phyloP scores from a whole-genome alignment of 2,888 invertebrate species.

The Clostera curtula region DNA sequence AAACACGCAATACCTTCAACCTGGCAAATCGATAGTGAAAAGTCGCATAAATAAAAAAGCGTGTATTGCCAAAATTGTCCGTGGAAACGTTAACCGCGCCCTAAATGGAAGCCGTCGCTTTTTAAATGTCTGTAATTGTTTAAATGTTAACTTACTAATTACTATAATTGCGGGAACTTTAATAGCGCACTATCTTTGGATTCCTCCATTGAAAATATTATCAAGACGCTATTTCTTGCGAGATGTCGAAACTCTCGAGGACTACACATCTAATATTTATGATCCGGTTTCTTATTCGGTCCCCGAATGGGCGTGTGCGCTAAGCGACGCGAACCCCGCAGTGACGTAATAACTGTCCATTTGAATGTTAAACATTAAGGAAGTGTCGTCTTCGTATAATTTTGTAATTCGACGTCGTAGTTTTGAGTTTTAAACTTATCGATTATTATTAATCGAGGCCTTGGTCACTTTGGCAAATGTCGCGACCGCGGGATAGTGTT shows the following conservation, averaged over 20 bases:
- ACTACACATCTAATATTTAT: slow-evolving; percentile 18
- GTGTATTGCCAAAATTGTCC: slow-evolving; percentile 10
- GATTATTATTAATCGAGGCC: too few species aligned
- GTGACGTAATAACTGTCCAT: slow-evolving; percentile 26
- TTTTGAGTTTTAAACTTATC: neutral
- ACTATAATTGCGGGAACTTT: too few species aligned
- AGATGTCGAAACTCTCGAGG: too few species aligned
- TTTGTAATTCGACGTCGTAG: slow-evolving; percentile 2
- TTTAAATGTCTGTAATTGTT: too few species aligned
- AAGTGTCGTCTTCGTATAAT: slow-evolving; percentile 18
- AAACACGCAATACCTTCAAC: slow-evolving; percentile 6
- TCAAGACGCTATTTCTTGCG: neutral
- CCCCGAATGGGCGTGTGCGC: slow-evolving; percentile 27
- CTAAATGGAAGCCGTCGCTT: too few species aligned
- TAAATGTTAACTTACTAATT: too few species aligned
- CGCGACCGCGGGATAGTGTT: too few species aligned
- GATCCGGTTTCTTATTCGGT: slow-evolving; percentile 27
- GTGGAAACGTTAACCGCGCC: too few species aligned
- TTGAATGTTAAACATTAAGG: slow-evolving; percentile 24
- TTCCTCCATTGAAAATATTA: too few species aligned
- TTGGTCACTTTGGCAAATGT: too few species aligned
- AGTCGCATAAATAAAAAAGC: slow-evolving; percentile 8
- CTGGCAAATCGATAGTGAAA: slow-evolving; percentile 7
- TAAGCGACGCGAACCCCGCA: slow-evolving; percentile 23
- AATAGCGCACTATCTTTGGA: too few species aligned